Evolutionary conservation across 2,113 vertebrate genomes (phyloP).

Genomic region (Hymenochirus boettgeri): DNA sequence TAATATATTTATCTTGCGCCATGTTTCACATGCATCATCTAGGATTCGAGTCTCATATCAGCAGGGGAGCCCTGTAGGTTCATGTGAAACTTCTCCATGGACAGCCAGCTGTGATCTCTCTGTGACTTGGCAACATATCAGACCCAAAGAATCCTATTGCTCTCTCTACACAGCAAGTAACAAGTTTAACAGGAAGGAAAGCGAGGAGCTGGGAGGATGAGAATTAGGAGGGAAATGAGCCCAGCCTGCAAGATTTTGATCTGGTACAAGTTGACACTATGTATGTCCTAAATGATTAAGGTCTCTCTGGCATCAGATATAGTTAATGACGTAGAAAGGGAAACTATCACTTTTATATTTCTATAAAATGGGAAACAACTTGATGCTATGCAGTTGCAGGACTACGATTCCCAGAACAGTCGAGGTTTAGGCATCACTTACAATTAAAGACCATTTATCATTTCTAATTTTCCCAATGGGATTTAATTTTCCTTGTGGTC

Average conservation of each 20-base stretch:
- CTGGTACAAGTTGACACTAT: not conserved
- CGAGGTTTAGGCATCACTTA: no score
- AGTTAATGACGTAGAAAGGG: not conserved
- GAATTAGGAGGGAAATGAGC: not conserved
- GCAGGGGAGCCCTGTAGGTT: slow-evolving; percentile 18
- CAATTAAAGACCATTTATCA: no score
- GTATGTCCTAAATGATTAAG: not conserved
- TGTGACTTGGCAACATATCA: slow-evolving; percentile 17
- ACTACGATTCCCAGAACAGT: no score
- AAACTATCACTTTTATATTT: no score
- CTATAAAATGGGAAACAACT: no score
- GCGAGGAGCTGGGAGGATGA: slow-evolving; percentile 10
- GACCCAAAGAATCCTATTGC: slow-evolving; percentile 5
- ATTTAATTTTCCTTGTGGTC: no score
- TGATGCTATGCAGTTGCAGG: no score
- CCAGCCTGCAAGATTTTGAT: not conserved
- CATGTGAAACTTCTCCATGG: slow-evolving; percentile 21
- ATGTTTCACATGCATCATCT: slow-evolving; percentile 8
- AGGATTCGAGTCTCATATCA: slow-evolving; percentile 9
- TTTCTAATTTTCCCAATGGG: no score
- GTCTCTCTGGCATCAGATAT: not conserved
- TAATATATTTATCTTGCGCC: not conserved
- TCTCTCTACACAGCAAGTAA: slow-evolving; percentile 17
- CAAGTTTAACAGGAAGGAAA: slow-evolving; percentile 31
- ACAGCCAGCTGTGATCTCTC: slow-evolving; percentile 2